These are phyloP conservation scores for Fistularia tabacaria DNA, from an alignment of 2,797 vertebrate genomes.

Conservation along the genomic window DNA sequence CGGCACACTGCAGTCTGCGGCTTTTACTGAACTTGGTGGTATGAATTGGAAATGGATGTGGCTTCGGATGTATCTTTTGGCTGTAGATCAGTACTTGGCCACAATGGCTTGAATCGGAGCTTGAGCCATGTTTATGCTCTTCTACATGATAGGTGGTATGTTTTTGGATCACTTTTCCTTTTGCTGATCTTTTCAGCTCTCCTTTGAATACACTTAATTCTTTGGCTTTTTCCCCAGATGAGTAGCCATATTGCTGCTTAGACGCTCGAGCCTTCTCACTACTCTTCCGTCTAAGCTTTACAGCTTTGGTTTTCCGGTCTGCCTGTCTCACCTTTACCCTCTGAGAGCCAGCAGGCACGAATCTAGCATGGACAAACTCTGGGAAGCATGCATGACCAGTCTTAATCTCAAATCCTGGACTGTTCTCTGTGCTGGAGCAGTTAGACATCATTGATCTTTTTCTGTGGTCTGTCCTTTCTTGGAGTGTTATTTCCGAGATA, in stretches of 20 bases:
- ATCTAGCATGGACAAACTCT: conserved; percentile 78
- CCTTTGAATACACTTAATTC: conserved; percentile 42
- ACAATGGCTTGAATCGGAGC: conserved; percentile 82
- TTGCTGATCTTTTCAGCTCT: conserved; percentile 51
- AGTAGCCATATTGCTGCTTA: conserved; percentile 68
- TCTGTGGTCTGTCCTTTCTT: conserved; percentile 38
- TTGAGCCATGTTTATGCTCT: conserved; percentile 68
- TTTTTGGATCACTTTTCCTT: conserved; percentile 40
- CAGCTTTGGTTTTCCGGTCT: conserved; percentile 79
- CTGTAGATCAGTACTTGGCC: conserved; percentile 53
- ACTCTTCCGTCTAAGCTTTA: conserved; percentile 77
- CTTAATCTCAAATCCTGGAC: conserved; percentile 44
- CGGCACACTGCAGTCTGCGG: conserved; percentile 53
- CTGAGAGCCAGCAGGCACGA: conserved; percentile 77
- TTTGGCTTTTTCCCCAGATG: conserved; percentile 64
- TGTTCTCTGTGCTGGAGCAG: conserved; percentile 52
- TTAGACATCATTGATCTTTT: conserved; percentile 48
- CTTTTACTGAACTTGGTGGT: conserved; percentile 53
- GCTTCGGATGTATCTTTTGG: conserved; percentile 56
- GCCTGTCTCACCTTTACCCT: conserved; percentile 74
- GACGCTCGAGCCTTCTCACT: conserved; percentile 66
- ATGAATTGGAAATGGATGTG: conserved; percentile 35
- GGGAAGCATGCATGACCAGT: conserved; percentile 23
- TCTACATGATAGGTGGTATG: conserved; percentile 54
- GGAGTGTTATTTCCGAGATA: conserved; percentile 19